phyloP scores from a whole-genome alignment of 30 jellyfish, hydroid and myxozoan genomes.

The Pelagia noctiluca region DNA sequence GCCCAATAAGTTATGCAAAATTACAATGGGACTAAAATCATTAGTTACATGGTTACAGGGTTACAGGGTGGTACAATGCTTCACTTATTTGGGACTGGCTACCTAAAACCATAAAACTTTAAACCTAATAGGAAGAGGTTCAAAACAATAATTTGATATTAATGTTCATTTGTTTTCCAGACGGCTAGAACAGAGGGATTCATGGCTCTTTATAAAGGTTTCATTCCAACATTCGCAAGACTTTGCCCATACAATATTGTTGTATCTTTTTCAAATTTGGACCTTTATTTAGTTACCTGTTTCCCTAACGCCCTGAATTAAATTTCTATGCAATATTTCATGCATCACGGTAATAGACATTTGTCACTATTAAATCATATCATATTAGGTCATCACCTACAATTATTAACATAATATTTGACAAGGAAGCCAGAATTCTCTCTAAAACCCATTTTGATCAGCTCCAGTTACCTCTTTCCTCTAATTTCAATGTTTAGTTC shows the following conservation, averaged over 20 bases:
- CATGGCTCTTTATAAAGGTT: slow-evolving; percentile 96
- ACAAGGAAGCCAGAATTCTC: not conserved
- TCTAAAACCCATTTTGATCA: no score
- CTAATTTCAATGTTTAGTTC: no score
- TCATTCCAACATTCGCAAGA: slow-evolving; percentile 93
- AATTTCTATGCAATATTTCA: not conserved
- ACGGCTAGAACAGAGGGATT: slow-evolving; percentile 87
- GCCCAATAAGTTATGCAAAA: not conserved
- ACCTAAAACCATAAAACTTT: no score
- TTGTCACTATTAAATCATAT: not conserved
- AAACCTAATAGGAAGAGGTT: no score
- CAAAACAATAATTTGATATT: no score
- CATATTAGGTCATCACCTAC: not conserved
- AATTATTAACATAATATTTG: no score
- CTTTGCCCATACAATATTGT: slow-evolving; percentile 96
- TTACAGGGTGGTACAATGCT: not conserved
- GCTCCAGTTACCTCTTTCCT: no score
- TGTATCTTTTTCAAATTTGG: slow-evolving; percentile 75
- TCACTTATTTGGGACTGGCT: not conserved
- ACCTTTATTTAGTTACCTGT: not conserved
- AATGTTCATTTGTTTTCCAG: no score
- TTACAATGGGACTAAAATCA: not conserved
- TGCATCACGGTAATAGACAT: not conserved
- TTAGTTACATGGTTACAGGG: no score
- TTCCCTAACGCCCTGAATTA: not conserved